These are phyloP conservation scores for Pollenia griseotomentosa DNA, from an alignment of 2,888 invertebrate species.

Conservation along the genomic window DNA sequence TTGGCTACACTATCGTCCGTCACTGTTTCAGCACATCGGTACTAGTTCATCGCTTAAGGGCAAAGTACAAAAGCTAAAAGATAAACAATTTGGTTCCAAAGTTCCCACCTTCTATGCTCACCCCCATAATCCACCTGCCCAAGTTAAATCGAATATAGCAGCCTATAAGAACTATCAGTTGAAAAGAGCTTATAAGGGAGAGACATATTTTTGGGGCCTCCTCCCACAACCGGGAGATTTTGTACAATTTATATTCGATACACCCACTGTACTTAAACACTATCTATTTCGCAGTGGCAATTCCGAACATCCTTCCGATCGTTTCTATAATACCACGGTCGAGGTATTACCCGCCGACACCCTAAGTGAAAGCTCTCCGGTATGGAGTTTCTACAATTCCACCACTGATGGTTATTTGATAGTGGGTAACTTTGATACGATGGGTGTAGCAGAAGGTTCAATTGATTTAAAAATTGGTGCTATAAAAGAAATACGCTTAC, in stretches of 20 bases:
- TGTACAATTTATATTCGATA: slow-evolving; percentile 91
- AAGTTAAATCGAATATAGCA: slow-evolving; percentile 89
- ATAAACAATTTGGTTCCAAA: slow-evolving; percentile 93
- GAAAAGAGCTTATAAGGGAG: slow-evolving; percentile 92
- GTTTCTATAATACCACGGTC: slow-evolving; percentile 93
- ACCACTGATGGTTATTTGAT: slow-evolving; percentile 89
- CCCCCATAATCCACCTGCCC: slow-evolving; percentile 88
- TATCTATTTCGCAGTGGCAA: slow-evolving; percentile 95
- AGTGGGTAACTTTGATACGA: slow-evolving; percentile 91
- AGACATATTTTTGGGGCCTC: slow-evolving; percentile 96
- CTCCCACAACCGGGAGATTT: slow-evolving; percentile 93
- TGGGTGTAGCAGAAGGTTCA: slow-evolving; percentile 91
- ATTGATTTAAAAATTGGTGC: slow-evolving; percentile 88
- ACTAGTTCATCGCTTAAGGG: slow-evolving; percentile 97
- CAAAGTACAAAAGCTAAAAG: slow-evolving; percentile 98
- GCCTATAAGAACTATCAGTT: slow-evolving; percentile 92
- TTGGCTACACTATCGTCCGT: slow-evolving; percentile 94
- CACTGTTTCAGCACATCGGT: slow-evolving; percentile 98
- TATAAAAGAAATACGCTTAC: slow-evolving; percentile 90
- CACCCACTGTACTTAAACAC: slow-evolving; percentile 87
- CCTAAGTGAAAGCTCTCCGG: slow-evolving; percentile 83
- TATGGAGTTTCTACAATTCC: slow-evolving; percentile 86
- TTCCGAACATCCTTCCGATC: slow-evolving; percentile 94
- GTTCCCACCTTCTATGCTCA: slow-evolving; percentile 91
- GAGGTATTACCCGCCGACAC: slow-evolving; percentile 89